Conservation (phyloP, 2,113 vertebrate genomes). For the Sialia sialis region DNA sequence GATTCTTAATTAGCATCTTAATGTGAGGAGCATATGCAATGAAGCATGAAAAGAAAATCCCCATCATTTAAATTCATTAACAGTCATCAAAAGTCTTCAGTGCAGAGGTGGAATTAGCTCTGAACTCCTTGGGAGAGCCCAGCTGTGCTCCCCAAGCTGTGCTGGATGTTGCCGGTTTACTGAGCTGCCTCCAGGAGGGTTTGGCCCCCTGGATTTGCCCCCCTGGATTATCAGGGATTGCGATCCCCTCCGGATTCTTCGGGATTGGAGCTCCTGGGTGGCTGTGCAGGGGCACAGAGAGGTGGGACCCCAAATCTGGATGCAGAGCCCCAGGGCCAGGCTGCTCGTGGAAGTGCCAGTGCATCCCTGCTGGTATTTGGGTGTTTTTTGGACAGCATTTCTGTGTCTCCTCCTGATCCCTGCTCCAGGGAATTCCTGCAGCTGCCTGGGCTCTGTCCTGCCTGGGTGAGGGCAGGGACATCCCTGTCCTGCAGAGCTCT, state of each 20-base stretch:
- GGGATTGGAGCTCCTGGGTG: not conserved
- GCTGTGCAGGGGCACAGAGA: not conserved
- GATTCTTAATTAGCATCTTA: slow-evolving; percentile 71
- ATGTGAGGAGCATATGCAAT: slow-evolving; percentile 70
- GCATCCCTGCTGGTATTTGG: not conserved
- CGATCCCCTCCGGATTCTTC: not conserved
- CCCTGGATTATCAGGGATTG: not conserved
- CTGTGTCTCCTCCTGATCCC: not conserved
- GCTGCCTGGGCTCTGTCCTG: not conserved
- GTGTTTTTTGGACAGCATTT: not conserved
- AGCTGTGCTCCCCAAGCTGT: slow-evolving; percentile 48
- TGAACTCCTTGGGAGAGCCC: slow-evolving; percentile 69
- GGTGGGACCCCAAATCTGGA: not conserved
- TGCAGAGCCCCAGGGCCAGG: not conserved
- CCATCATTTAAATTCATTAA: slow-evolving; percentile 79
- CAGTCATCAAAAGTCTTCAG: slow-evolving; percentile 61
- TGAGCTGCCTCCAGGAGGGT: not conserved
- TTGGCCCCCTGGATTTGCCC: not conserved
- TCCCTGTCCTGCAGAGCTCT: rapidly evolving
- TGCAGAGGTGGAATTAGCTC: slow-evolving; percentile 66
- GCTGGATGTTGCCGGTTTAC: not conserved
- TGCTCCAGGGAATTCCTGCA: not conserved
- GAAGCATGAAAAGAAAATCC: slow-evolving; percentile 72
- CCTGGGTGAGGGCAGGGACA: rapidly evolving
- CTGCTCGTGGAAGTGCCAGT: not conserved